Conservation (phyloP, 2,113 vertebrate species). For the Trichomycterus rosablanca region DNA sequence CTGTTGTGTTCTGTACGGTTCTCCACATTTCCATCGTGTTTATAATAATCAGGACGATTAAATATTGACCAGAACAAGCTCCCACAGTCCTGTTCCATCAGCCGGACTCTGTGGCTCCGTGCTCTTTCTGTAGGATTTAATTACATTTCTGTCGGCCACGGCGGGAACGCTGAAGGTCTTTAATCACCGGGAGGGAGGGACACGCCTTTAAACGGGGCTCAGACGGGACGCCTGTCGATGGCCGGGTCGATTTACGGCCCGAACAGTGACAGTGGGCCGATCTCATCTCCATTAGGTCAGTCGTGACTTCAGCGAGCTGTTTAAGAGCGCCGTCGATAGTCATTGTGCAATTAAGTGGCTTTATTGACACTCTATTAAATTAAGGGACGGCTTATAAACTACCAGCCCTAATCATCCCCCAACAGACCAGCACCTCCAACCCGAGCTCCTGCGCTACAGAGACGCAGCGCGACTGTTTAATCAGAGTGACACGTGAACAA, state of each 20-base stretch:
- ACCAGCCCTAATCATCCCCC: conserved; percentile 24
- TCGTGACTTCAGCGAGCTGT: conserved; percentile 83
- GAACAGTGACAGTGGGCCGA: conserved; percentile 72
- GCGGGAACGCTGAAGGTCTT: background rate
- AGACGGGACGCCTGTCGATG: conserved; percentile 12
- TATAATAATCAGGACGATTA: no score
- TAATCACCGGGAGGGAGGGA: conserved; percentile 1
- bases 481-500: no score
- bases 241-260: conserved; percentile 77
- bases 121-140: conserved; percentile 6
- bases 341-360: conserved; percentile 89
- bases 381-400: conserved; percentile 62
- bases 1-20: no score
- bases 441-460: no score
- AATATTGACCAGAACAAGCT: background rate
- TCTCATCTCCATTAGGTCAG: conserved; percentile 83
- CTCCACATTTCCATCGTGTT: no score
- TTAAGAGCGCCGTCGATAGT: conserved; percentile 89
- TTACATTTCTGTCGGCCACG: background rate
- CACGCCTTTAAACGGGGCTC: background rate
- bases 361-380: conserved; percentile 86
- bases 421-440: no score
- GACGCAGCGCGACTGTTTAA: no score
- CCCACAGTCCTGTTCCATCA: background rate
- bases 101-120: background rate